Evolutionary conservation across 2,113 vertebrate genomes (phyloP).

Genomic region (Nothobranchius kuhntae): DNA sequence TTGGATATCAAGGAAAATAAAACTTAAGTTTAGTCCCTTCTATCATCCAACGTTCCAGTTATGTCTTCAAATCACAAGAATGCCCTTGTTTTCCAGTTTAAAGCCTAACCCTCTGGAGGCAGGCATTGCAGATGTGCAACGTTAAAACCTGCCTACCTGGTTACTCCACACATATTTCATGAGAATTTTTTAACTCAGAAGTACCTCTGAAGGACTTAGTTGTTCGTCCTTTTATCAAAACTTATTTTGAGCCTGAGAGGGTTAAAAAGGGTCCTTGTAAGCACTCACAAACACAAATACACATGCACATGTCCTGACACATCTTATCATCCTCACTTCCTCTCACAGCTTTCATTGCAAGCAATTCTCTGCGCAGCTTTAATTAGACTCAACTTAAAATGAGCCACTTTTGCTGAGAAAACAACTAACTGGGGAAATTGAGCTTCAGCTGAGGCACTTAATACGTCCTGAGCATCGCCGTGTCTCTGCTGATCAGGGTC

Average conservation of each 20-base stretch:
- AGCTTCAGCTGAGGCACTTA: conserved; percentile 37
- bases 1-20: background rate
- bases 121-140: no score
- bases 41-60: background rate
- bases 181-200: no score
- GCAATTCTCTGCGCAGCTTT: conserved; percentile 25
- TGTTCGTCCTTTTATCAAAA: no score
- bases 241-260: no score
- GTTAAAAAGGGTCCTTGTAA: background rate
- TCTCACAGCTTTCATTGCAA: conserved; percentile 12
- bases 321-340: conserved; percentile 19
- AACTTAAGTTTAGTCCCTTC: background rate
- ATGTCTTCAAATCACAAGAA: background rate
- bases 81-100: background rate
- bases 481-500: conserved; percentile 10
- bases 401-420: conserved; percentile 45
- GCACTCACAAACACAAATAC: conserved; percentile 6
- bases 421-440: conserved; percentile 33
- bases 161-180: no score
- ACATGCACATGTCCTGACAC: background rate
- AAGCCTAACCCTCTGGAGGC: no score
- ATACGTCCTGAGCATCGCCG: conserved; percentile 23
- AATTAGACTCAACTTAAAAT: conserved; percentile 52
- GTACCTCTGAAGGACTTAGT: no score
- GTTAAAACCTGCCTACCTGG: no score